Evolutionary conservation across 2,888 invertebrate species (phyloP).

Genomic region (Lamproptera curius): DNA sequence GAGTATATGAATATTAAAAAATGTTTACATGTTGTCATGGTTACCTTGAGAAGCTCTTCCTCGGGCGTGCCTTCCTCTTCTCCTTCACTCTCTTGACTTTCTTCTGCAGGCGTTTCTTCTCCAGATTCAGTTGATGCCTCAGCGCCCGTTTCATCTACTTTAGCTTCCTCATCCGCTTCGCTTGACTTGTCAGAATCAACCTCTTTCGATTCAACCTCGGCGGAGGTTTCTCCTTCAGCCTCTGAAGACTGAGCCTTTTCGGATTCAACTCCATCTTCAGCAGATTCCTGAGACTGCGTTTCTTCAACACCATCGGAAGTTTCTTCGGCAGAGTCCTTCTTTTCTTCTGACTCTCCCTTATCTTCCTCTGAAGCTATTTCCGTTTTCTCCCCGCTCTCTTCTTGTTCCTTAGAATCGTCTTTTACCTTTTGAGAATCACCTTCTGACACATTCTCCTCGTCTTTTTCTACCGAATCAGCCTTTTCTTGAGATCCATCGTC

Average conservation of each 20-base stretch:
- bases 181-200: conserved; percentile 16
- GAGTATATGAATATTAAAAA: too few relatives aligned
- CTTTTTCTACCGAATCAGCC: conserved; percentile 53
- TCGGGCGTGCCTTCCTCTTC: conserved; percentile 78
- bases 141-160: conserved; percentile 26
- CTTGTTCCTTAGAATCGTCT: conserved; percentile 46
- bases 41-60: conserved; percentile 81
- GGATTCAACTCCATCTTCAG: conserved; percentile 36
- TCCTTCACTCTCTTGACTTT: conserved; percentile 39
- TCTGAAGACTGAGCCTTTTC: conserved; percentile 43
- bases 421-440: conserved; percentile 38
- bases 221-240: conserved; percentile 29
- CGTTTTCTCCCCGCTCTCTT: conserved; percentile 45
- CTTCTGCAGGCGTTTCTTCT: conserved; percentile 40
- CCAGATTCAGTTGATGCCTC: conserved; percentile 11
- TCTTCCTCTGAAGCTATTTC: conserved; percentile 39
- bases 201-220: conserved; percentile 27
- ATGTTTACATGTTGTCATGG: background rate
- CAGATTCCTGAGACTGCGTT: conserved; percentile 34
- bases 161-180: conserved; percentile 28
- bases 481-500: conserved; percentile 63
- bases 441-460: conserved; percentile 35
- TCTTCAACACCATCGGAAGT: conserved; percentile 36
- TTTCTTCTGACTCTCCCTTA: conserved; percentile 30
- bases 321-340: conserved; percentile 27